These are phyloP conservation scores for Mactra quadrangularis DNA, from an alignment of 1,140 invertebrate genomes.

Conservation along the genomic window DNA sequence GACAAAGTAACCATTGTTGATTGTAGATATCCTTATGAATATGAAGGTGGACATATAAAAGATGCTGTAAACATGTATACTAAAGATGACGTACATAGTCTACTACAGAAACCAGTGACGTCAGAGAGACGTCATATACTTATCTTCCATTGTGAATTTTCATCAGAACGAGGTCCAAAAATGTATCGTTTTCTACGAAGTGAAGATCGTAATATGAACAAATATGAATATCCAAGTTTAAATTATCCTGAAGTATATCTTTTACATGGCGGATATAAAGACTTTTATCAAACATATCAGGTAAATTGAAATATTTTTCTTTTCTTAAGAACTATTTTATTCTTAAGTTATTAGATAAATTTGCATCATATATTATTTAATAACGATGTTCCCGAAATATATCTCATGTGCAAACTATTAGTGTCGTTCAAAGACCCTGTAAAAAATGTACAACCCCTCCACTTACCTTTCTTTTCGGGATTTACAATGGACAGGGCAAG, in stretches of 20 bases:
- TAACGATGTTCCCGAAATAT: no score
- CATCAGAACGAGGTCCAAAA: conserved; percentile 95
- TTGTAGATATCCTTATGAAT: conserved; percentile 97
- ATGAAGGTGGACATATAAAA: conserved; percentile 95
- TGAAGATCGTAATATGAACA: conserved; percentile 92
- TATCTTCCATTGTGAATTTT: conserved; percentile 99
- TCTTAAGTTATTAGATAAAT: no score
- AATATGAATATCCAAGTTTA: conserved; percentile 92
- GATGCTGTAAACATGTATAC: conserved; percentile 93
- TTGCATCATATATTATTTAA: no score
- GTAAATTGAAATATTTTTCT: conserved; percentile 59
- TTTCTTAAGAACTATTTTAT: not conserved
- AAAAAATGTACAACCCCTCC: no score
- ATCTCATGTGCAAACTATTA: no score
- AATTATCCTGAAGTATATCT: conserved; percentile 98
- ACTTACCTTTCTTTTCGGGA: no score
- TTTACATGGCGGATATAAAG: conserved; percentile 96
- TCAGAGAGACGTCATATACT: conserved; percentile 88
- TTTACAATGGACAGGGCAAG: no score
- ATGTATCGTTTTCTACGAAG: conserved; percentile 93
- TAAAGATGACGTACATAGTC: conserved; percentile 86
- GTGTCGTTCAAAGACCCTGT: no score
- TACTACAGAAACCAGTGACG: conserved; percentile 11
- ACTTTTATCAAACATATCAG: conserved; percentile 90
- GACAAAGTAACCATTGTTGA: conserved; percentile 83